Evolutionary conservation across 2,797 vertebrate genomes (phyloP).

Genomic region (Ficedula albicollis): DNA sequence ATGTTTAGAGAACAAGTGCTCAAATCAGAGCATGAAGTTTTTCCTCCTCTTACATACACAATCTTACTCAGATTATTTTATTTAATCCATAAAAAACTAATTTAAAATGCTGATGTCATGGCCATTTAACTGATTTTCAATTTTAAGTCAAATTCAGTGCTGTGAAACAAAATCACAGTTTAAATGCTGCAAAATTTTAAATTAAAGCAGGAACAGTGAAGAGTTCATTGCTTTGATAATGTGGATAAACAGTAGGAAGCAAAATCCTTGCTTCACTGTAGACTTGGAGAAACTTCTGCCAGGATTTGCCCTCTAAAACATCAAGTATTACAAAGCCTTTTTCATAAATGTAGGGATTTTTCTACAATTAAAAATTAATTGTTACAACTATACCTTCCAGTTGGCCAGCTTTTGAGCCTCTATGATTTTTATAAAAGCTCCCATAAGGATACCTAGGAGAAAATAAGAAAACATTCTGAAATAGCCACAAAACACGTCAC

Average conservation of each 20-base stretch:
- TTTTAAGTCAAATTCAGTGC: neutral
- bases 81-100: neutral
- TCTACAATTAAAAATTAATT: neutral
- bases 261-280: neutral
- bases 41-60: neutral
- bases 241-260: neutral
- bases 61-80: neutral
- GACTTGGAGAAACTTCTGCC: neutral
- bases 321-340: neutral
- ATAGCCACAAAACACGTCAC: neutral
- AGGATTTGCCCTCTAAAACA: neutral
- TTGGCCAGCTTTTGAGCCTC: slow-evolving; percentile 97
- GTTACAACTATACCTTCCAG: slow-evolving; percentile 90
- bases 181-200: neutral
- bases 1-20: neutral
- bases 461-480: slow-evolving; percentile 32
- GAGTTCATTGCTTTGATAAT: neutral
- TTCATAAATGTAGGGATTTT: neutral
- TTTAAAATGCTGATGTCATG: neutral
- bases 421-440: slow-evolving; percentile 97
- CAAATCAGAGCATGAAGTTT: neutral
- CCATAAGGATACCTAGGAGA: slow-evolving; percentile 94
- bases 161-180: neutral
- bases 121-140: neutral
- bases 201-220: neutral